Base-by-base conservation (phyloP, 2,888 invertebrate genomes). In the Troides helena region DNA sequence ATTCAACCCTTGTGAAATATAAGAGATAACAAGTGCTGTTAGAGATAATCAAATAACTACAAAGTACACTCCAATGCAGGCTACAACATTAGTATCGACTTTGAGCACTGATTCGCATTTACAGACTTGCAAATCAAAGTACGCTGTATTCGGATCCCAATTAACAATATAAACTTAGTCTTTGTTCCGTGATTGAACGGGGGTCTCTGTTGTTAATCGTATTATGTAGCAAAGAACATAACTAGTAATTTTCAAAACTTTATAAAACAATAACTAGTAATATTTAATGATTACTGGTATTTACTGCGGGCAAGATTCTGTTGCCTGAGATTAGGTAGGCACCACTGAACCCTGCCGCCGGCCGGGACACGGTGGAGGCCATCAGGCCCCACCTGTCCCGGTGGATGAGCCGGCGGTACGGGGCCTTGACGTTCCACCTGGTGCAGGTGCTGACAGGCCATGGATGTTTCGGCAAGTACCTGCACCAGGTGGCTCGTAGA, bases 111-210 rank as follows among this genome's bases (percentile, higher is more conserved):
- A 71, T 76, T 72, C 74, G 71, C 73, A 72, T 73, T 75, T 72
- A 68, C 72, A 71, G 74, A 77, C 73, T 77, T 74, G 73, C 76
- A 77, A 77, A 77, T 75, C 79, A 80, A 77, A 80, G 76, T 74
- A 76, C 76, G 76, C 77, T 73, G 72, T 76, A 77, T 71, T 73
- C 74, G 72, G 79, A 74, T 76, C 77, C 80, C 82, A 84, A 84
- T 84, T 83, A 83, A 77, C 75, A 69, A 50, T 80, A 43, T 62
- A 39, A 62, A 62, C 62, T 62, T 43, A 10, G 39, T 43, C 43
- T 62, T 43, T 62, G 62, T 62, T 21, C 14, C 30, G 8, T 62
- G 62, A 43, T 62, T 58, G 62, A 62, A 43, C 62, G 39, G 10
- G 39, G 43, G 46, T n/a, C 23, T 23, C 8, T 58, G 14, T 58